Evolutionary conservation across 2,113 vertebrate genomes (phyloP), one percentile per base, ranked within the genome.

Genomic region (Oostethus manadensis): DNA sequence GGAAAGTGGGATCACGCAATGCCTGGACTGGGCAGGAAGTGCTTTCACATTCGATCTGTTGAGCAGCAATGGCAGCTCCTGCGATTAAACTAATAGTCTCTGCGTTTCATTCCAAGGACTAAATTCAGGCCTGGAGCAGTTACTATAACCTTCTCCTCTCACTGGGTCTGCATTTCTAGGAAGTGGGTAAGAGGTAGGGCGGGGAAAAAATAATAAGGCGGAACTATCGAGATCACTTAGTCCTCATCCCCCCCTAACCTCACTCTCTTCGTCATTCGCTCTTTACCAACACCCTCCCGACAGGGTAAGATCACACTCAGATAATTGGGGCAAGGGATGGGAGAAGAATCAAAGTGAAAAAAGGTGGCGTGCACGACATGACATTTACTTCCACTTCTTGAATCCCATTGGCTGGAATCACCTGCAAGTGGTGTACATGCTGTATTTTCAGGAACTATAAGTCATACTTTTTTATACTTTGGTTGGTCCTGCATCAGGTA

Each of bases 251-350:
- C 76, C 67, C 45, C 57, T 66, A 58, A 43, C 21, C 18, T 40
- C 26, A 38, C 58, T 44, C 58, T 44, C 58, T 10, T 56, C 10
- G 1, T 66, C 68, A 61, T 60, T 58, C 26, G 42, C 43, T 18
- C 50, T 43, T 9, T 23, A 50, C n/a, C 51, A 43, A 51, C 59
- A 50, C 56, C 56, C 65, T 62, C 61, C 59, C 47, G 57, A 51
- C 49, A 26, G 13, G 22, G 83, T 68, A 77, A 84, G 63, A 67
- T 66, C 58, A 66, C 68, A 71, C 73, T 82, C 49, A 60, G 54
- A 66, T 86, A 82, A 84, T 70, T 83, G 64, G 80, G 78, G 67
- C 38, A 69, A 66, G 57, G 38, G 26, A 44, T 56, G 73, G 59
- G 13, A 53, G 71, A 69, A 43, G 55, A 58, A 64, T 45, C 62